Evolutionary conservation across 2,113 vertebrate species (phyloP).

Genomic region (Sinocyclocheilus rhinocerous): DNA sequence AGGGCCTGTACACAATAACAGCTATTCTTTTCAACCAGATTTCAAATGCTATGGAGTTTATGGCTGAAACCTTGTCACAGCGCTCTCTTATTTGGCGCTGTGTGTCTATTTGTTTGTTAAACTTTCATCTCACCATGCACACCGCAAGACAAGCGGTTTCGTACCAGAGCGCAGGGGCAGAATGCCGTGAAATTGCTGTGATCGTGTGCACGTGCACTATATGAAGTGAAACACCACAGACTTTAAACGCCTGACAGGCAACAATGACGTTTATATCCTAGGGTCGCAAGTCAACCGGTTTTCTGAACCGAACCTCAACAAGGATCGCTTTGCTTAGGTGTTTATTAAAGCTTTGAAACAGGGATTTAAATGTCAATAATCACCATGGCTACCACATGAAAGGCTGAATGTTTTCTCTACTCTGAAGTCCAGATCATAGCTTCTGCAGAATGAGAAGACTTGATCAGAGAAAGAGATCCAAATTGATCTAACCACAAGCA

Average conservation of each 20-base stretch:
- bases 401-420: background rate
- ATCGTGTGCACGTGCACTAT: constrained; percentile 34
- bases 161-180: constrained; percentile 36
- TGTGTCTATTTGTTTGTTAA: constrained; percentile 42
- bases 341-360: constrained; percentile 33
- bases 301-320: background rate
- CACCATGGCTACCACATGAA: constrained; percentile 35
- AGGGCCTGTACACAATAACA: background rate
- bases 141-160: background rate
- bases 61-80: background rate
- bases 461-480: background rate
- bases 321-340: constrained; percentile 14
- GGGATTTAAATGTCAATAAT: constrained; percentile 44
- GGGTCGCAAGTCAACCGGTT: constrained; percentile 25
- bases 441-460: background rate
- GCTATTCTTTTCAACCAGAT: constrained; percentile 6
- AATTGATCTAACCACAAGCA: background rate
- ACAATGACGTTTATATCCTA: background rate
- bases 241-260: constrained; percentile 8
- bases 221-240: constrained; percentile 31
- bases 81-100: background rate
- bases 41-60: background rate
- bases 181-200: constrained; percentile 50
- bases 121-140: constrained; percentile 10
- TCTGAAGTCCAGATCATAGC: constrained; percentile 14